phyloP scores from a whole-genome alignment of 2,888 invertebrate species.

The Beris morrisii region DNA sequence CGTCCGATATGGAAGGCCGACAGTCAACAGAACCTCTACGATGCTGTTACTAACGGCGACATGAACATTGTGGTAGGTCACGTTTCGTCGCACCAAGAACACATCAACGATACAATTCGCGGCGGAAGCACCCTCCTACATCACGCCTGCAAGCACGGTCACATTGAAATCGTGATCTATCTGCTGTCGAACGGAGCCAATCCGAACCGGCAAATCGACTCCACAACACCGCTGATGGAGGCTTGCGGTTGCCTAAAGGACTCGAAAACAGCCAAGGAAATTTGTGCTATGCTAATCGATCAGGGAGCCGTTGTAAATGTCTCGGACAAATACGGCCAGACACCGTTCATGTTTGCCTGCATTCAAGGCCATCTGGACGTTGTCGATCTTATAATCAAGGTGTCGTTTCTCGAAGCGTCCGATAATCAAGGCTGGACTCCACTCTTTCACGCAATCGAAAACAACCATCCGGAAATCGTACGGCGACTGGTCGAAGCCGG shows the following conservation, averaged over 20 bases:
- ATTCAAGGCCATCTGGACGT: constrained; percentile 47
- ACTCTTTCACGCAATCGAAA: constrained; percentile 54
- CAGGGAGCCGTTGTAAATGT: constrained; percentile 50
- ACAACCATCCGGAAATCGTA: constrained; percentile 50
- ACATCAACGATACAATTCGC: constrained; percentile 42
- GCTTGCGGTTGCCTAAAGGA: constrained; percentile 47
- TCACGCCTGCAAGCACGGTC: constrained; percentile 47
- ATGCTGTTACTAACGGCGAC: constrained; percentile 44
- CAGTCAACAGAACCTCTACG: constrained; percentile 43
- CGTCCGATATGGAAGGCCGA: constrained; percentile 30
- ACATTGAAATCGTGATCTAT: constrained; percentile 47
- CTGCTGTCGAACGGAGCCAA: constrained; percentile 46
- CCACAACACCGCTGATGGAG: constrained; percentile 48
- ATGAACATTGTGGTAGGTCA: constrained; percentile 42
- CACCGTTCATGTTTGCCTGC: constrained; percentile 54
- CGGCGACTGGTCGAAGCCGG: constrained; percentile 46
- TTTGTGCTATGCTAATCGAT: constrained; percentile 46
- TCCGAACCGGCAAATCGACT: constrained; percentile 49
- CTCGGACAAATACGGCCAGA: constrained; percentile 51
- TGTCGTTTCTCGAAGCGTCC: constrained; percentile 49
- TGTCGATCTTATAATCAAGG: constrained; percentile 46
- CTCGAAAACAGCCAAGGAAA: constrained; percentile 41
- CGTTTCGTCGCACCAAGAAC: constrained; percentile 41
- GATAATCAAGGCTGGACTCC: constrained; percentile 53
- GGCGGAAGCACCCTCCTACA: constrained; percentile 46